phyloP scores from a whole-genome alignment of 2,888 invertebrate species.

The Labia minor region DNA sequence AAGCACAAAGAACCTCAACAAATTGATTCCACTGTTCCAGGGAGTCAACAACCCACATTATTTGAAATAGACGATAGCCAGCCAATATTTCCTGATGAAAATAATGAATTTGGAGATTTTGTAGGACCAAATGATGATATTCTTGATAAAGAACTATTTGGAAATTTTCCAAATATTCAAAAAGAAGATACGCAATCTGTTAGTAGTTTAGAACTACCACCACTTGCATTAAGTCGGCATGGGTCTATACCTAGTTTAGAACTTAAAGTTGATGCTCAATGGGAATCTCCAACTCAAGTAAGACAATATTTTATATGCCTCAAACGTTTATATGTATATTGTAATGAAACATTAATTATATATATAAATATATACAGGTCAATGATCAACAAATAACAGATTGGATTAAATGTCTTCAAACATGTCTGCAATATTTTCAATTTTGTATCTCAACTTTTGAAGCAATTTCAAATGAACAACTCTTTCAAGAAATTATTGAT shows the following conservation, averaged over 20 bases:
- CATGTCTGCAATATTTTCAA: conserved; percentile 42
- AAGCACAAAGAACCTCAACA: too few relatives aligned
- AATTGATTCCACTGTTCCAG: background rate
- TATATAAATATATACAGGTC: too few relatives aligned
- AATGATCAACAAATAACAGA: conserved; percentile 34
- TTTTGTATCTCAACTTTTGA: conserved; percentile 44
- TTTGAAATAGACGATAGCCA: background rate
- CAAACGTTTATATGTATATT: conserved; percentile 19
- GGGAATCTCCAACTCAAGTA: conserved; percentile 27
- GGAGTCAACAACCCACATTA: background rate
- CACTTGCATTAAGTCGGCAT: conserved; percentile 32
- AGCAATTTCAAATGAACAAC: conserved; percentile 40
- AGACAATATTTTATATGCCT: conserved; percentile 32
- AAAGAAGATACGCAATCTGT: conserved; percentile 33
- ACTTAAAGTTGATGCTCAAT: conserved; percentile 31
- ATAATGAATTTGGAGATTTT: conserved; percentile 28
- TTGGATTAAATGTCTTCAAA: conserved; percentile 39
- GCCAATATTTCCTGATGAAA: conserved; percentile 17
- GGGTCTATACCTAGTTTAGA: conserved; percentile 37
- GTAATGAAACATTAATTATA: too few relatives aligned
- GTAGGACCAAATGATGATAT: conserved; percentile 23
- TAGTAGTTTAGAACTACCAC: conserved; percentile 35
- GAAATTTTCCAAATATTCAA: conserved; percentile 18
- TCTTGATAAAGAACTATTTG: background rate
- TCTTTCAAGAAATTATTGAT: conserved; percentile 43